Conservation (phyloP, 2,797 vertebrate species). For the Hemitrygon akajei region DNA sequence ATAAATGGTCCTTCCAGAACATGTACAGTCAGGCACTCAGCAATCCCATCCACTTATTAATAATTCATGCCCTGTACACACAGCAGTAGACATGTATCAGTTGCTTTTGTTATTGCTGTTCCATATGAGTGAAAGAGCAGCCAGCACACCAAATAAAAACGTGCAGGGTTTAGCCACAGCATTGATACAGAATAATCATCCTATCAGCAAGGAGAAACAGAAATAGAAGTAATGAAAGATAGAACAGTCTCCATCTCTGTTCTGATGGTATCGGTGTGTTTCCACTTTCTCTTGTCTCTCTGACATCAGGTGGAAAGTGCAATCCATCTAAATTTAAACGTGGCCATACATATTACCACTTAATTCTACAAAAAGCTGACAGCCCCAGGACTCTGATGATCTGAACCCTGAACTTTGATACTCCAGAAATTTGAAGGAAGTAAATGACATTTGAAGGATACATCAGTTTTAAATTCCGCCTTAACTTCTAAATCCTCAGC, state of each 20-base stretch:
- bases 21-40: conserved; percentile 4
- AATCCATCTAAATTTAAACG: background rate
- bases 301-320: background rate
- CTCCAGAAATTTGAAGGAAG: background rate
- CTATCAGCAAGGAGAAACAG: background rate
- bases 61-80: background rate
- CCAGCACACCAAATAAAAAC: background rate
- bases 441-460: background rate
- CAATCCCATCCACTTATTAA: background rate
- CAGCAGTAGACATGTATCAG: background rate
- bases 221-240: background rate
- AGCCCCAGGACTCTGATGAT: background rate
- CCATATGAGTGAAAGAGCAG: too few relatives aligned
- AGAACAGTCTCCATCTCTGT: too few relatives aligned
- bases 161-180: background rate
- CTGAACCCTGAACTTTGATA: background rate
- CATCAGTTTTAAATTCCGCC: background rate
- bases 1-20: conserved; percentile 17
- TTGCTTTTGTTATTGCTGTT: background rate
- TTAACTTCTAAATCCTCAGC: background rate
- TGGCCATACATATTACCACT: background rate
- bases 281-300: background rate
- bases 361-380: background rate
- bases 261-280: background rate
- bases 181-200: background rate